phyloP scores from a whole-genome alignment of 2,113 vertebrate species.

The Nibea coibor region DNA sequence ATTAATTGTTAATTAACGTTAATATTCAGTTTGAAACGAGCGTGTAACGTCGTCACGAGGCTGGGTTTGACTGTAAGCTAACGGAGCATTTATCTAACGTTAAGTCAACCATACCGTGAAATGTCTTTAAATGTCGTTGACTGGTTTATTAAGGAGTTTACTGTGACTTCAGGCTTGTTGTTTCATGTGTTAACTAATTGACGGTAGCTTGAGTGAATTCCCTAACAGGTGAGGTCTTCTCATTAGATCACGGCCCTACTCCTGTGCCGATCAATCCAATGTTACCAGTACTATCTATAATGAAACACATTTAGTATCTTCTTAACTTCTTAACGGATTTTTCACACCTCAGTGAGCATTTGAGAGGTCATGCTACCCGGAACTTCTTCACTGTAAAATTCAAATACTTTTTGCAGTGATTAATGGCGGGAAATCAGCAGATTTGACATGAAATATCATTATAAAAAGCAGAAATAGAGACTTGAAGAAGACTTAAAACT shows the following conservation, averaged over 20 bases:
- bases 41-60: background rate
- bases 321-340: background rate
- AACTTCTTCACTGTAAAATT: background rate
- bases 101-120: background rate
- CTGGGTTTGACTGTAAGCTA: fast-evolving
- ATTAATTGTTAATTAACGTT: background rate
- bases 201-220: background rate
- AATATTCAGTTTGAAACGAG: background rate
- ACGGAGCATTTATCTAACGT: background rate
- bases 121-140: background rate
- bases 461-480: too few species aligned
- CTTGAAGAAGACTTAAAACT: too few species aligned
- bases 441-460: background rate
- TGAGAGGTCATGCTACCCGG: background rate
- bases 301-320: too few species aligned
- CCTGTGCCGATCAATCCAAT: background rate
- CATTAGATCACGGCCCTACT: background rate
- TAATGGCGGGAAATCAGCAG: background rate
- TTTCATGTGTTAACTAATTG: background rate
- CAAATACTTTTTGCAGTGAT: too few species aligned
- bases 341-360: background rate
- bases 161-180: background rate
- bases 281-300: background rate
- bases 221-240: background rate
- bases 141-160: background rate